Conservation (phyloP, 2,113 vertebrate species). For the Callaeas wilsoni region DNA sequence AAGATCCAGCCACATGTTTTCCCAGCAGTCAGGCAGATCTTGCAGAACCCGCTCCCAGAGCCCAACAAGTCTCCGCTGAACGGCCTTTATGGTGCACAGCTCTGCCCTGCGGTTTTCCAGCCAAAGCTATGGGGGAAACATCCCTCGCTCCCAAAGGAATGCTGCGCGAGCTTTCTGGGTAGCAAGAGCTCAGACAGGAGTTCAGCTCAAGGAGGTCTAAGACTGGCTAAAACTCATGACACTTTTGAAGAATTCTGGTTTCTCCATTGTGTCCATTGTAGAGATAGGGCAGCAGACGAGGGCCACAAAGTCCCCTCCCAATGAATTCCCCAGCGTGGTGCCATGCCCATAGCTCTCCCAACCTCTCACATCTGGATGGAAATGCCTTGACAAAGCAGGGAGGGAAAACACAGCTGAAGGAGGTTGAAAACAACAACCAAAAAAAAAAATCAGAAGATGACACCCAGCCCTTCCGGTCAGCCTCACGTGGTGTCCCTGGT, state of each 20-base stretch:
- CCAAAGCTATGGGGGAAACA: rapidly evolving
- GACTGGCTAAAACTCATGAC: neutral
- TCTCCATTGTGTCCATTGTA: neutral
- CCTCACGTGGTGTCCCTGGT: neutral
- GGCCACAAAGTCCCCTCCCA: neutral
- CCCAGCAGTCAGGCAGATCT: neutral
- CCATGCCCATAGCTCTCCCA: neutral
- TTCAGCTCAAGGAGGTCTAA: neutral
- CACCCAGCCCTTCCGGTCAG: neutral
- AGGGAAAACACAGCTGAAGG: neutral
- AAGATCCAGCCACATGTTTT: neutral
- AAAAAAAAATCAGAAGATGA: neutral
- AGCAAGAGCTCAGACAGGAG: neutral
- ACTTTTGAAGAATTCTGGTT: neutral
- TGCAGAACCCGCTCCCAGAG: neutral
- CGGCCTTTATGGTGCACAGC: rapidly evolving
- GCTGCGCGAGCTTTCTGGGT: neutral
- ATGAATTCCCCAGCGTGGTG: rapidly evolving
- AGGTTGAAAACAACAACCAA: neutral
- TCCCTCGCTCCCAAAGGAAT: neutral
- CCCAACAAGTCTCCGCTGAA: neutral
- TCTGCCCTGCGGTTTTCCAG: neutral
- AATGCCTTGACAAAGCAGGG: neutral
- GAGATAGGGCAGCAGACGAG: neutral
- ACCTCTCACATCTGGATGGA: neutral